Evolutionary conservation across 2,797 vertebrate genomes (phyloP), one percentile per base, ranked within the genome.

Genomic region (Dendrocincla fuliginosa): DNA sequence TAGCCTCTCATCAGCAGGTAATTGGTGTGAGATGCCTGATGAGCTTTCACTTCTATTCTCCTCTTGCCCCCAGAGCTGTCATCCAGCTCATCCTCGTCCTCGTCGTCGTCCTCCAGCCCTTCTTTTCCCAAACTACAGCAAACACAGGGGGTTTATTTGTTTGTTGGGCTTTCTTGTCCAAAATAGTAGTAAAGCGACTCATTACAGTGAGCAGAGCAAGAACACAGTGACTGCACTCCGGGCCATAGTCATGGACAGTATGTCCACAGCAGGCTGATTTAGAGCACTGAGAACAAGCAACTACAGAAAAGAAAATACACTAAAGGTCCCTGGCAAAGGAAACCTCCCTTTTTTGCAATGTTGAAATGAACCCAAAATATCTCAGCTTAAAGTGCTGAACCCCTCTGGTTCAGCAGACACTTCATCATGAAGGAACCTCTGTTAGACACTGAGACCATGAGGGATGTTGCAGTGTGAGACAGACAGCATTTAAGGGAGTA

Each of bases 1-100:
- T 97, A 99, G 55, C 99, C 99, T 35, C 98, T 97, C 99, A 99
- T 99, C 93, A 99, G 98, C 90, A 99, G 97, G 97, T 99, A 99
- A 96, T 99, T 99, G 77, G 99, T 99, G 97, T 99, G 99, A 4
- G 99, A 99, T 3, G 99, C 99, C 63, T 99, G 99, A 23, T 98
- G 98, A 18, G 99, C 97, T 69, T 99, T 99, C 90, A 99, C 98
- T 84, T 98, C 98, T 7, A 98, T 95, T 75, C 97, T 98, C 74
- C 97, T 98, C 68, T 97, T 98, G 47, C 95, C 89, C 8, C 98
- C 98, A 3, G 97, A 84, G 16, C 98, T 97, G 1, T 99, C 99
- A 0, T 98, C 98, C 8, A 98, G 64, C 2, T 99, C 98, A 0
- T 99, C 97, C 1, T 98, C 98, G 0, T 98, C 68, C 1, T 98